Evolutionary conservation across 2,888 invertebrate species (phyloP).

Genomic region (Tanytarsus gracilentus): DNA sequence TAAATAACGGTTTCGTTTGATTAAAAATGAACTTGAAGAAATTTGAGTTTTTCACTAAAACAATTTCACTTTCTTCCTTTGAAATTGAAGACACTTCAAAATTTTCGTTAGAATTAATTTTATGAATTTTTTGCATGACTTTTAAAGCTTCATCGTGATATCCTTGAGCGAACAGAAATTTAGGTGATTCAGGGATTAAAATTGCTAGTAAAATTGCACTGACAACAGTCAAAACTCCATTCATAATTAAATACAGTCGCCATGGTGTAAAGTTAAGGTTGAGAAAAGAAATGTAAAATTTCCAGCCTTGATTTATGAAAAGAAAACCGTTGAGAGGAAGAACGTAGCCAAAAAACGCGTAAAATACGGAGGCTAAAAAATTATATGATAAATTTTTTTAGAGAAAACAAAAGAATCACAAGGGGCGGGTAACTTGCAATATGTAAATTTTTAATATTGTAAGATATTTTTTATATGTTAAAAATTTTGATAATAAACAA

Average conservation of each 20-base stretch:
- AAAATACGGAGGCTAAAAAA: constrained; percentile 17
- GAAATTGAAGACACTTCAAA: background rate
- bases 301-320: constrained; percentile 31
- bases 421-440: too few relatives aligned
- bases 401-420: too few relatives aligned
- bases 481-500: too few relatives aligned
- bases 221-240: constrained; percentile 30
- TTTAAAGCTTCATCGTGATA: constrained; percentile 30
- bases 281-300: constrained; percentile 21
- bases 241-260: constrained; percentile 31
- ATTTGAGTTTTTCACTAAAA: background rate
- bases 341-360: background rate
- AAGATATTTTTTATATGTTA: too few relatives aligned
- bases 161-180: constrained; percentile 31
- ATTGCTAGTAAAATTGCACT: constrained; percentile 28
- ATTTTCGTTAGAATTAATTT: constrained; percentile 2
- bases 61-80: constrained; percentile 2
- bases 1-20: constrained; percentile 45
- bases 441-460: too few relatives aligned
- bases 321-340: background rate
- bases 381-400: background rate
- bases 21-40: constrained; percentile 37
- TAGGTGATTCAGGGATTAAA: constrained; percentile 32
- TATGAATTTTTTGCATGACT: constrained; percentile 29
- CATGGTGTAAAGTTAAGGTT: constrained; percentile 31